Evolutionary conservation across 2,888 invertebrate species (phyloP).

Genomic region (Drosophila suboccidentalis): DNA sequence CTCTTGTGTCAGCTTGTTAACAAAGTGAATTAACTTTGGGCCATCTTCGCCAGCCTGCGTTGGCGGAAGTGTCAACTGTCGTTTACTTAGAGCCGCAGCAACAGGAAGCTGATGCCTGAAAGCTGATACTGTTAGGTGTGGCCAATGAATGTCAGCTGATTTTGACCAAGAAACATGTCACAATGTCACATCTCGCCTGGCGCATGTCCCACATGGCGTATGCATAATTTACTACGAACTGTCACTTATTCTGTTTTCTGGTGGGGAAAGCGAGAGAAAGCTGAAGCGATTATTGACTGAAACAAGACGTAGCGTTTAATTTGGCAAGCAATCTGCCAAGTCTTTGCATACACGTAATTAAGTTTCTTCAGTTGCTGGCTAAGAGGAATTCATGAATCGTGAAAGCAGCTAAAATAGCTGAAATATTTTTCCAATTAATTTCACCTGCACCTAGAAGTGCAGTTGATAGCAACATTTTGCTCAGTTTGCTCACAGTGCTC

Average conservation of each 20-base stretch:
- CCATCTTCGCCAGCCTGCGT: conserved; percentile 3
- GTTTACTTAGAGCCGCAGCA: conserved; percentile 16
- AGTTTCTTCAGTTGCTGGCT: conserved; percentile 37
- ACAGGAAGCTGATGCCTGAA: conserved; percentile 18
- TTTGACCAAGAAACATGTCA: conserved; percentile 14
- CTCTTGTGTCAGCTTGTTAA: conserved; percentile 9
- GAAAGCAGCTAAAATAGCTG: conserved; percentile 61
- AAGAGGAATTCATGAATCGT: conserved; percentile 38
- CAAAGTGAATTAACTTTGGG: conserved; percentile 24
- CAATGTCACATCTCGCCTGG: conserved; percentile 23
- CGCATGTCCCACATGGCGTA: conserved; percentile 46
- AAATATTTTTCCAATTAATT: conserved; percentile 81
- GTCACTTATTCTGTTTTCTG: background rate
- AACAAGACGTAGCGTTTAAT: background rate
- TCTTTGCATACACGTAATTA: conserved; percentile 45
- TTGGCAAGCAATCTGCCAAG: conserved; percentile 16
- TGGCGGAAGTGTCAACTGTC: conserved; percentile 37
- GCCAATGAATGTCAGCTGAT: conserved; percentile 29
- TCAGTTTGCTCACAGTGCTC: conserved; percentile 25
- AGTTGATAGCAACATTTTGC: conserved; percentile 73
- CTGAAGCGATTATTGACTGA: conserved; percentile 9
- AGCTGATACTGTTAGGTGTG: conserved; percentile 33
- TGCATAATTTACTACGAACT: conserved; percentile 44
- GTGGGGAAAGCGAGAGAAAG: background rate
- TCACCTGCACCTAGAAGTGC: conserved; percentile 66